These are phyloP conservation scores for Diaprepes abbreviatus DNA, from an alignment of 2,888 invertebrate genomes.

Conservation along the genomic window DNA sequence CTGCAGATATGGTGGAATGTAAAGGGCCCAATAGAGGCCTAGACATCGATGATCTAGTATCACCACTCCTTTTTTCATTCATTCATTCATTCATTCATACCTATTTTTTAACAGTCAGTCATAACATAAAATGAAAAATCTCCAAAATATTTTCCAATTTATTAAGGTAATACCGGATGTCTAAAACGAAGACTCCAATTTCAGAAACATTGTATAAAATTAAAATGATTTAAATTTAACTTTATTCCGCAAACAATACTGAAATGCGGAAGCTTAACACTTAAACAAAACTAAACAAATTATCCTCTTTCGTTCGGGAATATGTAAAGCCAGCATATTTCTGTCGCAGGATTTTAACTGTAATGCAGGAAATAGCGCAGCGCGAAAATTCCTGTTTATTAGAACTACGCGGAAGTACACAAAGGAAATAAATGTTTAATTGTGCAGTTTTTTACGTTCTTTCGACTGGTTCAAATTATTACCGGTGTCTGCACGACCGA, in stretches of 20 bases:
- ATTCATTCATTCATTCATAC: too few species aligned
- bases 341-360: constrained; percentile 26
- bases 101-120: too few species aligned
- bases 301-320: constrained; percentile 10
- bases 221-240: background rate
- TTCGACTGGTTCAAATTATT: constrained; percentile 18
- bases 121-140: too few species aligned
- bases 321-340: constrained; percentile 10
- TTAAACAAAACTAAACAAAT: constrained; percentile 20
- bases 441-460: constrained; percentile 24
- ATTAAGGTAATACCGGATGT: too few species aligned
- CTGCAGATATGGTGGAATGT: too few species aligned
- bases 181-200: too few species aligned
- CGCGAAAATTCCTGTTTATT: constrained; percentile 32
- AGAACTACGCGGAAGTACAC: constrained; percentile 21
- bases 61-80: too few species aligned
- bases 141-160: too few species aligned
- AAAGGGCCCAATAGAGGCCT: too few species aligned
- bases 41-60: too few species aligned
- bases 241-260: constrained; percentile 12
- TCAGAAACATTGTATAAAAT: too few species aligned
- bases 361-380: constrained; percentile 21
- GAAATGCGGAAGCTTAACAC: constrained; percentile 3
- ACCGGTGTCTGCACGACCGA: background rate
- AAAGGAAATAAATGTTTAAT: constrained; percentile 36